Evolutionary conservation across 1,140 invertebrate species (phyloP).

Genomic region (Dermatophagoides farinae): DNA sequence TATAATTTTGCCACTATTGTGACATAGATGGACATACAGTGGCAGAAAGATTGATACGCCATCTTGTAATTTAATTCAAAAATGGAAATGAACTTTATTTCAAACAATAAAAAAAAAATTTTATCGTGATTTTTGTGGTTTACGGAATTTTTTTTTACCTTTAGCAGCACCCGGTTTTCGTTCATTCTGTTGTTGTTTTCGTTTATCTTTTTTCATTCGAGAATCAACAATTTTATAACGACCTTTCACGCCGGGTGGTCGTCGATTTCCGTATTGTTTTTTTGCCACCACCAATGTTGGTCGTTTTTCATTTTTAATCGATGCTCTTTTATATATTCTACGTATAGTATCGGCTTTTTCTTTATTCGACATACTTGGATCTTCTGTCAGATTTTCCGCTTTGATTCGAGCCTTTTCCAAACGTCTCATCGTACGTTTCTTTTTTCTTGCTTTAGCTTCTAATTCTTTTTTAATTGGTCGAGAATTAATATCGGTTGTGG

Average conservation of each 20-base stretch:
- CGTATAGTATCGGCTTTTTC: conserved; percentile 82
- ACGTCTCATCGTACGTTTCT: conserved; percentile 52
- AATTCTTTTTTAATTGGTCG: conserved; percentile 93
- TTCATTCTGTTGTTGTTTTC: not conserved
- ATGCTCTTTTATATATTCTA: conserved; percentile 79
- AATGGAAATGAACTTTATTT: too few relatives aligned
- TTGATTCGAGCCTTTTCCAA: conserved; percentile 89
- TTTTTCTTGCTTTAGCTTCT: conserved; percentile 93
- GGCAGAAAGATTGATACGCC: too few relatives aligned
- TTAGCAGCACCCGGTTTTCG: not conserved
- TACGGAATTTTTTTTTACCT: not conserved
- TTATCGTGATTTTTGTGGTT: not conserved
- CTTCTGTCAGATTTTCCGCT: conserved; percentile 72
- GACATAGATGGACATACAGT: too few relatives aligned
- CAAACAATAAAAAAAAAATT: too few relatives aligned
- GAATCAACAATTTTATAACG: conserved; percentile 83
- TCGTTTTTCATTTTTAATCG: conserved; percentile 42
- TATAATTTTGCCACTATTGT: too few relatives aligned
- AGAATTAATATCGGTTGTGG: conserved; percentile 64
- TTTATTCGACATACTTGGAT: conserved; percentile 59
- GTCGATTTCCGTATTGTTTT: conserved; percentile 55
- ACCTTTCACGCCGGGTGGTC: conserved; percentile 73
- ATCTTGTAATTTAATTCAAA: too few relatives aligned
- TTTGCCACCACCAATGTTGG: conserved; percentile 85
- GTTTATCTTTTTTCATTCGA: conserved; percentile 80